Conservation (phyloP, 2,888 invertebrate genomes). For the Andrena fulva region DNA sequence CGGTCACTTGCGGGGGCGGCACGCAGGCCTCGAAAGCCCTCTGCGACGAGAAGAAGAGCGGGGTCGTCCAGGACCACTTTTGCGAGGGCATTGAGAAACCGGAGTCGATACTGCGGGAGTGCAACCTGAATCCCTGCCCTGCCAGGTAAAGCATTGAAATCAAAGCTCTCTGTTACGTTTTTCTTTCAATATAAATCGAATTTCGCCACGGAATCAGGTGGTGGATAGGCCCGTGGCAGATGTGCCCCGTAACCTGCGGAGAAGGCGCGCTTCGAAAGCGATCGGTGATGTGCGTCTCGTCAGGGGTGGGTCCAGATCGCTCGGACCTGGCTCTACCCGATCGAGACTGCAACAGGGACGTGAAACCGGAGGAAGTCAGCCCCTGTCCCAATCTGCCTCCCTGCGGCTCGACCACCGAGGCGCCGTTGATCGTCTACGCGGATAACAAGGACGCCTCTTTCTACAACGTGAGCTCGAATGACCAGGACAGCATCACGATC, state of each 20-base stretch:
- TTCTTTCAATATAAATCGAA: neutral
- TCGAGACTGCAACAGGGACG: slow-evolving; percentile 88
- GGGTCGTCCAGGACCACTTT: slow-evolving; percentile 87
- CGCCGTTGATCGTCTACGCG: slow-evolving; percentile 77
- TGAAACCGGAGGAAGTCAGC: slow-evolving; percentile 89
- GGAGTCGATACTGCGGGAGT: slow-evolving; percentile 82
- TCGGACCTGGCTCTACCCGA: slow-evolving; percentile 92
- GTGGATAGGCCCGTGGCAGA: slow-evolving; percentile 95
- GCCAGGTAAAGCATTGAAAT: slow-evolving; percentile 82
- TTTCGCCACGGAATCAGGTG: slow-evolving; percentile 84
- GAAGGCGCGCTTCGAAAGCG: slow-evolving; percentile 88
- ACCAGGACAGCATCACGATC: slow-evolving; percentile 72
- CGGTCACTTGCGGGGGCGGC: slow-evolving; percentile 92
- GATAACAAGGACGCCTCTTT: slow-evolving; percentile 78
- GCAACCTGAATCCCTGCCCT: slow-evolving; percentile 85
- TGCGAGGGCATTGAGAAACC: slow-evolving; percentile 85
- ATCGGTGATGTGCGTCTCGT: slow-evolving; percentile 89
- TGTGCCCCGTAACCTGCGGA: slow-evolving; percentile 91
- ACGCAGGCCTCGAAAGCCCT: slow-evolving; percentile 86
- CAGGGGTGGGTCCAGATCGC: slow-evolving; percentile 85
- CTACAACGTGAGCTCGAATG: slow-evolving; percentile 79
- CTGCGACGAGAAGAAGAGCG: slow-evolving; percentile 88
- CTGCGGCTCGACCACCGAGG: slow-evolving; percentile 82
- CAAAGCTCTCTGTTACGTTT: too few relatives aligned
- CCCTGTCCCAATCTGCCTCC: slow-evolving; percentile 87